Percentiles rank a stretch among this genome's conserved stretches.
These are phyloP conservation scores for Scaptomyza parva DNA, from an alignment of 2,888 invertebrate genomes.

Conservation along the genomic window DNA sequence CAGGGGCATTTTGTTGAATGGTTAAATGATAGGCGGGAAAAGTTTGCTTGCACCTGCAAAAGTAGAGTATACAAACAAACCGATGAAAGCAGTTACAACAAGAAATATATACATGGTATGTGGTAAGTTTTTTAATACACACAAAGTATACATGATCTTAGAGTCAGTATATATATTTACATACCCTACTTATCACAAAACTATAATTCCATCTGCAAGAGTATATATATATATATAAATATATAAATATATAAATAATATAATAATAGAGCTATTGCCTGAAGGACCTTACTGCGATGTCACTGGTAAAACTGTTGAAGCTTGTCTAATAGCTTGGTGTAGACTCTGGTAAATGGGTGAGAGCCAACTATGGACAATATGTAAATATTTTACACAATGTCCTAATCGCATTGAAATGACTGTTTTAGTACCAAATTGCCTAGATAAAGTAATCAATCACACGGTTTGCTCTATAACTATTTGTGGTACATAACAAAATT, in stretches of 20 bases:
- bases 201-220: not conserved
- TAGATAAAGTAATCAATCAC: constrained; percentile 36
- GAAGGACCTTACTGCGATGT: not conserved
- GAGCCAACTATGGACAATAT: constrained; percentile 45
- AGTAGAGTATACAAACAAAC: not conserved
- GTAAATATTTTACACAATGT: constrained; percentile 63
- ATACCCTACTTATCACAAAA: not conserved
- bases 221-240: no score
- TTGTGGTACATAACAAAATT: constrained; percentile 24
- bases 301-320: constrained; percentile 25
- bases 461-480: constrained; percentile 20
- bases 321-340: constrained; percentile 3
- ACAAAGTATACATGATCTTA: no score
- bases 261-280: constrained; percentile 13
- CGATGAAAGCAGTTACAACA: not conserved
- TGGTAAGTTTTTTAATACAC: not conserved
- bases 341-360: constrained; percentile 16
- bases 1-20: constrained; percentile 17
- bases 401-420: constrained; percentile 65
- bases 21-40: constrained; percentile 19
- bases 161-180: no score
- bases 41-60: constrained; percentile 45
- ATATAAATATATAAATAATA: no score
- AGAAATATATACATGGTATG: not conserved
- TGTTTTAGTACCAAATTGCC: constrained; percentile 49